These are phyloP conservation scores for Drosophila pallidifrons DNA, from an alignment of 1,140 invertebrate species.

Conservation along the genomic window DNA sequence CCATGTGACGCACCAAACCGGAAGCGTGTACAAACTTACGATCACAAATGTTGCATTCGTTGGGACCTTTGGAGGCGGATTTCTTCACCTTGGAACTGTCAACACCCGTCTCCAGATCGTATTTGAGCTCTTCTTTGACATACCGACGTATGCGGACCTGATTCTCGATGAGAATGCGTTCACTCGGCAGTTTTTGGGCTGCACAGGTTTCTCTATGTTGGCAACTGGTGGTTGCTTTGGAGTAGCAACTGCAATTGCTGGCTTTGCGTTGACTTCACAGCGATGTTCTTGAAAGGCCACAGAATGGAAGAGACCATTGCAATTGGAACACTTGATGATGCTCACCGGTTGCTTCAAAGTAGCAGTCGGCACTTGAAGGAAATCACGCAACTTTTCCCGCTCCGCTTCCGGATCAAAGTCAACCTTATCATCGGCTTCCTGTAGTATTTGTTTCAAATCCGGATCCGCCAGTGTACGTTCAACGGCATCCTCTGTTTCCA, in stretches of 20 bases:
- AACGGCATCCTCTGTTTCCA: constrained; percentile 53
- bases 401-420: constrained; percentile 71
- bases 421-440: constrained; percentile 48
- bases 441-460: constrained; percentile 60
- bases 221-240: neutral
- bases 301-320: constrained; percentile 50
- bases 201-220: neutral
- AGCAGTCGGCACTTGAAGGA: constrained; percentile 7
- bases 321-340: constrained; percentile 64
- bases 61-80: constrained; percentile 41
- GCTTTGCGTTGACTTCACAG: constrained; percentile 49
- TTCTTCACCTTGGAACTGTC: constrained; percentile 49
- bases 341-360: neutral
- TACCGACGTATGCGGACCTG: constrained; percentile 73
- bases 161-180: constrained; percentile 68
- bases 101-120: constrained; percentile 54
- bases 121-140: constrained; percentile 78
- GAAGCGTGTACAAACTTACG: constrained; percentile 82
- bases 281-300: constrained; percentile 53
- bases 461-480: constrained; percentile 69
- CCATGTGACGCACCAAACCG: constrained; percentile 79
- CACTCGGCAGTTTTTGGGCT: constrained; percentile 30
- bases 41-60: constrained; percentile 81
- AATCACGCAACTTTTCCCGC: constrained; percentile 67
- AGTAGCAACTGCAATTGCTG: neutral